Conservation (phyloP, 2,797 vertebrate species). For the Triplophysa bombifrons region DNA sequence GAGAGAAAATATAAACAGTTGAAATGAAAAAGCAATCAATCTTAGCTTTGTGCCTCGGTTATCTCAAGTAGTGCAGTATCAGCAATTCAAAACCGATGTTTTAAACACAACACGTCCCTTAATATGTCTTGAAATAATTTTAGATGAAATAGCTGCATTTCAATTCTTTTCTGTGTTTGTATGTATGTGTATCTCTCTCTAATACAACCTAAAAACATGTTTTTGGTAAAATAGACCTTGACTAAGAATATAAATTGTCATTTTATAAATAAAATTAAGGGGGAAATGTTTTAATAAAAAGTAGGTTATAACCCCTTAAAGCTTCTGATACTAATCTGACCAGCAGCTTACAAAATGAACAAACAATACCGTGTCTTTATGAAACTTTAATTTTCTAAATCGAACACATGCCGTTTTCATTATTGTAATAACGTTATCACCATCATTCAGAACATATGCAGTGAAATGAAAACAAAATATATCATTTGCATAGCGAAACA, state of each 20-base stretch:
- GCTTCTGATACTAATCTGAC: constrained; percentile 3
- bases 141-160: no score
- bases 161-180: constrained; percentile 27
- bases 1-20: constrained; percentile 50
- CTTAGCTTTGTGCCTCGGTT: constrained; percentile 27
- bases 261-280: no score
- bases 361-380: constrained; percentile 19
- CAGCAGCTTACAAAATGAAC: background rate
- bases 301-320: background rate
- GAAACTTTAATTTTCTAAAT: background rate
- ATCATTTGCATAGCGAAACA: constrained; percentile 19
- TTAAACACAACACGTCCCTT: constrained; percentile 33
- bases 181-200: background rate
- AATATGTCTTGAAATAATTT: constrained; percentile 22
- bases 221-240: no score
- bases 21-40: constrained; percentile 49
- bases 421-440: constrained; percentile 3
- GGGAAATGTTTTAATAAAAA: constrained; percentile 2
- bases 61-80: constrained; percentile 33
- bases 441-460: constrained; percentile 3
- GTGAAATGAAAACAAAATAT: constrained; percentile 17
- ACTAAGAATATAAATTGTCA: no score
- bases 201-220: no score
- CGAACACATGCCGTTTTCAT: background rate
- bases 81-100: constrained; percentile 40